Evolutionary conservation across 2,888 invertebrate species (phyloP), one percentile per base, ranked within the genome.

Genomic region (Orthosia gothica): DNA sequence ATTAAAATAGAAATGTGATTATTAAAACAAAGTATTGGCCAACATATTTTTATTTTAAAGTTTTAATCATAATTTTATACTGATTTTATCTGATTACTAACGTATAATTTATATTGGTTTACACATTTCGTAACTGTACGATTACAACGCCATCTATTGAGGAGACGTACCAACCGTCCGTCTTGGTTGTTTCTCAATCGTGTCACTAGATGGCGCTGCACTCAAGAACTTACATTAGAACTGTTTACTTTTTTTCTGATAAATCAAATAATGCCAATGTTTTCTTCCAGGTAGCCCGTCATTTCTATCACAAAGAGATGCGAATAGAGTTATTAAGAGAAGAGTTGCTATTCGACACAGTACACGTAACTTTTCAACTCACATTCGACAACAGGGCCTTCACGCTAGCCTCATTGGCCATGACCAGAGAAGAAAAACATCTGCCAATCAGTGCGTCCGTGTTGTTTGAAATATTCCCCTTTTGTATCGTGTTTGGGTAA

Each of bases 391-490:
- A 99, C 95, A 97, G 98, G 75, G 99, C 99, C 2, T 99, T 98
- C 92, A 98, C 98, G 0, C 96, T 98, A 67, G 98, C 98, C 5
- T 98, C 98, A 0, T 94, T 98, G 86, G 98, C 98, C 45, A 98
- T 99, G 98, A 98, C 98, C 2, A 97, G 98, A 50, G 98, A 99
- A 90, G 99, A 99, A 91, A 98, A 98, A 92, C 98, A 98, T 93
- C 95, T 99, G 86, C 99, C 99, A 12, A 98, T 99, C 85, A 98
- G 98, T 90, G 98, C 99, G 0, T 98, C 98, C 15, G 98, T 99
- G 45, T 97, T 99, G 62, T 99, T 99, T 90, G 99, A 99, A 93
- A 99, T 99, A 91, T 99, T 99, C 93, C 99, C 99, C 2, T 99
- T 99, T 97, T 99, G 99, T 95, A 98, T 99, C 85, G 99, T 99